A percentile compares a stretch with the other conserved stretches of the same genome.
Evolutionary conservation across 1,140 invertebrate species (phyloP).

Genomic region (Reticulitermes speratus): DNA sequence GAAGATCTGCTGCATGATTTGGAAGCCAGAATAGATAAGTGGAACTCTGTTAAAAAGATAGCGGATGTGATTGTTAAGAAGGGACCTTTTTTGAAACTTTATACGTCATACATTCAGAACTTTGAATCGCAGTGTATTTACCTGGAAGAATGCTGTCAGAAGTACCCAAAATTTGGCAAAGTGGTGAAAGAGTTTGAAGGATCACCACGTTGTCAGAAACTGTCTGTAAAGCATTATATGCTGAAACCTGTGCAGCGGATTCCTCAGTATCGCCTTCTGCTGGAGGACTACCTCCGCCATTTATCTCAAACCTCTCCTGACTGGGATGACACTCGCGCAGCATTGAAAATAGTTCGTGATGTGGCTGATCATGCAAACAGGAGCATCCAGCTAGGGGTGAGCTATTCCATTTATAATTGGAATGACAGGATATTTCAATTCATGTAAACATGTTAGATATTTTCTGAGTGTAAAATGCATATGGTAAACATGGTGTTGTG

Average conservation of each 20-base stretch:
- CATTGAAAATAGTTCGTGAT: conserved; percentile 66
- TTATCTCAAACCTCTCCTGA: conserved; percentile 59
- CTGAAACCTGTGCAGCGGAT: conserved; percentile 75
- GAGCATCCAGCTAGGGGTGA: conserved; percentile 63
- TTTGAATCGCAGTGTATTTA: conserved; percentile 63
- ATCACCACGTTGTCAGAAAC: conserved; percentile 59
- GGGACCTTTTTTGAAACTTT: conserved; percentile 74
- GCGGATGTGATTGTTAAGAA: conserved; percentile 75
- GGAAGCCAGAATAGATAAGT: conserved; percentile 59
- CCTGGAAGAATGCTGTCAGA: conserved; percentile 61
- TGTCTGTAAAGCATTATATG: conserved; percentile 71
- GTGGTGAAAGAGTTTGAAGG: conserved; percentile 68
- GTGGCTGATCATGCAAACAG: conserved; percentile 77
- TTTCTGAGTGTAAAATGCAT: neutral
- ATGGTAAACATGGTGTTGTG: too few species aligned
- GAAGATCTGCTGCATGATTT: conserved; percentile 67
- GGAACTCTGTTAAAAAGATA: conserved; percentile 60
- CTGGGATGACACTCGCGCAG: conserved; percentile 64
- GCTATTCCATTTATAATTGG: conserved; percentile 37
- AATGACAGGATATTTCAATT: conserved; percentile 1
- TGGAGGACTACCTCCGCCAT: conserved; percentile 66
- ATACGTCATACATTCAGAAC: conserved; percentile 69
- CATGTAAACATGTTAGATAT: neutral
- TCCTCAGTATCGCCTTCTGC: conserved; percentile 65
- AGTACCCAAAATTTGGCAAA: conserved; percentile 60